These are phyloP conservation scores for Clytia hemisphaerica DNA, from an alignment of 30 jellyfish, hydroid and myxozoan species.

Conservation along the genomic window DNA sequence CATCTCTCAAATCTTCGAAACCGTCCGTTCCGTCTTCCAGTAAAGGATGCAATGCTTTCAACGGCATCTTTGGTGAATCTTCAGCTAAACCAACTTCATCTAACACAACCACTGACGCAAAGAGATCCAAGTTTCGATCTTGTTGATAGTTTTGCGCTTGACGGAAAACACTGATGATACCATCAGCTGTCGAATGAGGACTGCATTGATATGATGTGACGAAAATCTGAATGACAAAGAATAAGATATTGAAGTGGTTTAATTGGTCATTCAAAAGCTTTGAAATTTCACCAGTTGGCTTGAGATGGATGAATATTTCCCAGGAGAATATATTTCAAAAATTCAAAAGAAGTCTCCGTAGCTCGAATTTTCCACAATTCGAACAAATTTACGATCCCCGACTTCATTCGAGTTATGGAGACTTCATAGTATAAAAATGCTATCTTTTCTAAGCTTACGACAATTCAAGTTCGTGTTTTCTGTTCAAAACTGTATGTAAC, in stretches of 20 bases:
- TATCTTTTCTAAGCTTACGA: too few relatives aligned
- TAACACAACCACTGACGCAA: conserved; percentile 71
- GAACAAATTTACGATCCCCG: too few relatives aligned
- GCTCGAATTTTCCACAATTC: too few relatives aligned
- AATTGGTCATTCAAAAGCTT: too few relatives aligned
- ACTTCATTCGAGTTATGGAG: too few relatives aligned
- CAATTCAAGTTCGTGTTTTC: too few relatives aligned
- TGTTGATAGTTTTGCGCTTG: conserved; percentile 71
- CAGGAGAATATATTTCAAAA: background rate
- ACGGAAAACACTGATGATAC: conserved; percentile 45
- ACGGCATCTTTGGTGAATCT: conserved; percentile 78
- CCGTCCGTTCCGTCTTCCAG: conserved; percentile 88
- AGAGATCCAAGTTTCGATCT: conserved; percentile 48
- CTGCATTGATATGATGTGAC: conserved; percentile 82
- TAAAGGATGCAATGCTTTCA: conserved; percentile 75
- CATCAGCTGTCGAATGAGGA: conserved; percentile 69
- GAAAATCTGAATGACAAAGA: conserved; percentile 12
- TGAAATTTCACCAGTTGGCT: too few relatives aligned
- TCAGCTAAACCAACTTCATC: conserved; percentile 85
- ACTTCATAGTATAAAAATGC: too few relatives aligned
- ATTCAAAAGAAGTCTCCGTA: too few relatives aligned
- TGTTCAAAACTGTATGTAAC: too few relatives aligned
- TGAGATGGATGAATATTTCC: background rate
- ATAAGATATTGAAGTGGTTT: too few relatives aligned
- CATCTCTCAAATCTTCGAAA: conserved; percentile 57